Evolutionary conservation across 2,797 vertebrate genomes (phyloP).

Genomic region (Dendrocincla tyrannina): DNA sequence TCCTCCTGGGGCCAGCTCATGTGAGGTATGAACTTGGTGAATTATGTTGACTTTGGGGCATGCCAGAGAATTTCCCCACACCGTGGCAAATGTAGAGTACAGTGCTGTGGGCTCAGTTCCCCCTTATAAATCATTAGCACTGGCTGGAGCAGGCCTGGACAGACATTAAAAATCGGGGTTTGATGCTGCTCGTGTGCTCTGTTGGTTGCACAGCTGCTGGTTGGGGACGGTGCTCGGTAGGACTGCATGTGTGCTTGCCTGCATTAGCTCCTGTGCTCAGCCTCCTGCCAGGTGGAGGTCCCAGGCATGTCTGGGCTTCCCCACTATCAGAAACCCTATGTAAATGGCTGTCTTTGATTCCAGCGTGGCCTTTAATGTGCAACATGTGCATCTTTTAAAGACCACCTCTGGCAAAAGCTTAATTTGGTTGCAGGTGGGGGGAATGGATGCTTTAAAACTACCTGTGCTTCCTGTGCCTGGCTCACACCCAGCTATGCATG

Average conservation of each 20-base stretch:
- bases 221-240: neutral
- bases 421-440: neutral
- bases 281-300: neutral
- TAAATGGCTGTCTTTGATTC: neutral
- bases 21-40: rapidly evolving
- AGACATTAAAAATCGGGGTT: neutral
- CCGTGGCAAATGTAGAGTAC: neutral
- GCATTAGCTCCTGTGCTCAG: neutral
- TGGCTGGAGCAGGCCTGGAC: neutral
- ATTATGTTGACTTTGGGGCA: neutral
- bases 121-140: neutral
- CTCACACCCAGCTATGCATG: neutral
- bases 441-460: neutral
- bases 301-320: neutral
- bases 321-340: neutral
- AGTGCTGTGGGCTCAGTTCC: neutral
- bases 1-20: neutral
- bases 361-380: neutral
- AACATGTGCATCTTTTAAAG: conserved; percentile 1
- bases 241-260: neutral
- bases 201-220: rapidly evolving
- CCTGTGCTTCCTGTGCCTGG: conserved; percentile 1
- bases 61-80: neutral
- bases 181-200: neutral
- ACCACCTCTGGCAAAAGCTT: neutral